These are phyloP conservation scores for Hetaerina titia DNA, from an alignment of 2,888 invertebrate species.

Conservation along the genomic window DNA sequence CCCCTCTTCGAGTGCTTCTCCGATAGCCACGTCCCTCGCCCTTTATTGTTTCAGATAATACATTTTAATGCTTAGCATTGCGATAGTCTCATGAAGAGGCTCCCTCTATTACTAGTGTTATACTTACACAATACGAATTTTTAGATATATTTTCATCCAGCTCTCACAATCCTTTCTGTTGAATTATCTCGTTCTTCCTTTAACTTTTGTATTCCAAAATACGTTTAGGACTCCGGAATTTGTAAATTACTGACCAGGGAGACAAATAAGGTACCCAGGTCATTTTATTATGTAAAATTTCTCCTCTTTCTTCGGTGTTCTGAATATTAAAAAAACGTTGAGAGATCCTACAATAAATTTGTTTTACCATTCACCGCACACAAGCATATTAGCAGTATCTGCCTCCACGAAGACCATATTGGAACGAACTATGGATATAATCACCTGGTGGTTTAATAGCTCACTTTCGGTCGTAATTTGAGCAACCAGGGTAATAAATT, in stretches of 20 bases:
- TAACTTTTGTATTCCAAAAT: background rate
- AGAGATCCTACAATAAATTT: background rate
- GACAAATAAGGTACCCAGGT: background rate
- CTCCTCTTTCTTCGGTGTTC: background rate
- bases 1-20: background rate
- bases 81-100: background rate
- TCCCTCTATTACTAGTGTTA: background rate
- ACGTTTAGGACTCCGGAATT: background rate
- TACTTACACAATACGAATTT: background rate
- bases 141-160: background rate
- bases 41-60: background rate
- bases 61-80: background rate
- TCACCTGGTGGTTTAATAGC: slow-evolving; percentile 29
- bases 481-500: slow-evolving; percentile 27
- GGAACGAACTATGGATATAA: background rate
- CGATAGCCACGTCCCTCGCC: background rate
- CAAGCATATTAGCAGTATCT: too few relatives aligned
- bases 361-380: background rate
- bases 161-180: background rate
- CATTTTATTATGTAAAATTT: background rate
- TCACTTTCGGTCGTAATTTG: background rate
- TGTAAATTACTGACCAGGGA: background rate
- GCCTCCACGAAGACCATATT: background rate
- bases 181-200: background rate
- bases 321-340: background rate